Conservation (phyloP, 2,113 vertebrate species). For the Phocoena sinus region DNA sequence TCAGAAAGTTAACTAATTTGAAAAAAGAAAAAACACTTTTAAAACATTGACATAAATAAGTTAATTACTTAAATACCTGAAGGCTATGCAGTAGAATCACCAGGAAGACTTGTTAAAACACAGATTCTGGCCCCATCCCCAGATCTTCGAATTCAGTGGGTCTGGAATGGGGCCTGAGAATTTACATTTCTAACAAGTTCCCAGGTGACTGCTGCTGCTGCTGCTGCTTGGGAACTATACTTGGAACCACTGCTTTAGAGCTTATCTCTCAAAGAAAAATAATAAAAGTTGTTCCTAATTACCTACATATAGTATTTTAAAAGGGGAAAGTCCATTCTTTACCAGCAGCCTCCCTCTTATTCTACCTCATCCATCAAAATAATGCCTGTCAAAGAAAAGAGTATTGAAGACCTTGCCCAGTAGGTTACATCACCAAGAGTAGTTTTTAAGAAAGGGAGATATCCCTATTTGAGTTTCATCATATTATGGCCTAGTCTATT, state of each 20-base stretch:
- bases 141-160: neutral
- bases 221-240: neutral
- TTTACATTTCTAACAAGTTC: neutral
- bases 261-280: neutral
- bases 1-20: slow-evolving; percentile 20
- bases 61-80: neutral
- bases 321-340: neutral
- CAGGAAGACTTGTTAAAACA: neutral
- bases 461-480: neutral
- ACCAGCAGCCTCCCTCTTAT: neutral
- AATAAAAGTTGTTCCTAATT: neutral
- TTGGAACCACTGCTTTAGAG: neutral
- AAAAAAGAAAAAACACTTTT: neutral
- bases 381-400: neutral
- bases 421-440: neutral
- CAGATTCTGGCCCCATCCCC: neutral
- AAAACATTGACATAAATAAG: neutral
- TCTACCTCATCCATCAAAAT: neutral
- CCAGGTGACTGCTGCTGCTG: neutral
- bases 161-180: neutral
- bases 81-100: neutral
- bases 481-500: neutral
- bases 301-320: neutral
- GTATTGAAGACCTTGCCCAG: neutral
- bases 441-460: neutral